These are phyloP conservation scores for Scytalopus superciliaris DNA, from an alignment of 2,113 vertebrate genomes.

Conservation along the genomic window DNA sequence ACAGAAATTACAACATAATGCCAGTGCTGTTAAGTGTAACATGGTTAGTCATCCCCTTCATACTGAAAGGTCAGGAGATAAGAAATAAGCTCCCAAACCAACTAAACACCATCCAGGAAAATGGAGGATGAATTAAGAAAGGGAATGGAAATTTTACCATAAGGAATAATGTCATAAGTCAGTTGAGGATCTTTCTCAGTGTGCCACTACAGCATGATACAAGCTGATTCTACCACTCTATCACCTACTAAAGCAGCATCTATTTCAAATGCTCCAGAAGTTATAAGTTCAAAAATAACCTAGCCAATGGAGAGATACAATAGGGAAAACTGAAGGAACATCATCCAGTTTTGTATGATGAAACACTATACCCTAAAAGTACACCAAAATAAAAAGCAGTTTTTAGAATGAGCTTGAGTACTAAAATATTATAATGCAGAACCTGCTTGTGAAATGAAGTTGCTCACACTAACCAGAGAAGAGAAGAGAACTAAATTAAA, in stretches of 20 bases:
- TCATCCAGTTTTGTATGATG: not conserved
- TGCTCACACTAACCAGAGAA: not conserved
- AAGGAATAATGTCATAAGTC: not conserved
- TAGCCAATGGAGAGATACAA: not conserved
- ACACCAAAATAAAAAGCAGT: not conserved
- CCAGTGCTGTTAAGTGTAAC: not conserved
- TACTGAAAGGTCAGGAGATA: not conserved
- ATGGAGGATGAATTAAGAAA: not conserved
- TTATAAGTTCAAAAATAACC: not conserved
- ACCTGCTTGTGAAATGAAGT: not conserved
- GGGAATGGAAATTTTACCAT: not conserved
- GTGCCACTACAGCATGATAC: not conserved
- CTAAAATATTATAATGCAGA: not conserved
- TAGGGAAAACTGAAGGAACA: not conserved
- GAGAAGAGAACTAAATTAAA: not conserved
- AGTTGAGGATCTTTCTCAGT: not conserved
- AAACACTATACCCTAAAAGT: not conserved
- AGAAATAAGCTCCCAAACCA: not conserved
- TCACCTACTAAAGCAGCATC: not conserved
- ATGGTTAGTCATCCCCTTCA: not conserved
- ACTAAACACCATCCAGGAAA: not conserved
- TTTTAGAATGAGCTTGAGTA: not conserved
- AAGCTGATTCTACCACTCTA: not conserved
- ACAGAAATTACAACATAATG: not conserved
- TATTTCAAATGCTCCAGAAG: not conserved